phyloP scores from a whole-genome alignment of 2,888 invertebrate species.

The Asteroscopus sphinx region DNA sequence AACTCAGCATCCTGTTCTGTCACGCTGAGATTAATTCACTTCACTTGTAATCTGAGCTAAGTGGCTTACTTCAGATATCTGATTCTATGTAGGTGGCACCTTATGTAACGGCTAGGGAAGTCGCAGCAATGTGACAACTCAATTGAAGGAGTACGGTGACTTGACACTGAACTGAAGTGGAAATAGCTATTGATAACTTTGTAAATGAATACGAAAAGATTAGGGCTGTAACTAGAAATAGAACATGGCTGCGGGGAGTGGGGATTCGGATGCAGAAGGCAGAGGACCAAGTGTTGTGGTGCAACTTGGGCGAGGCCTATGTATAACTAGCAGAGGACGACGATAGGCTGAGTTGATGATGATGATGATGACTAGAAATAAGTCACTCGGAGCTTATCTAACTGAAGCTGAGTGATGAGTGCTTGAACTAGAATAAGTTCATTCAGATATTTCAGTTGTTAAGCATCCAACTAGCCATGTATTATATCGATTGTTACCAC shows the following conservation, averaged over 20 bases:
- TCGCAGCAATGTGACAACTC: conserved; percentile 39
- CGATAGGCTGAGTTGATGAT: too few species aligned
- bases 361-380: conserved; percentile 7
- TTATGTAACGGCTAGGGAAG: conserved; percentile 42
- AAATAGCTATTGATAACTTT: conserved; percentile 30
- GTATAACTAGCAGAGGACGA: too few species aligned
- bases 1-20: conserved; percentile 67
- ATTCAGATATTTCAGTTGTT: not conserved
- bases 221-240: conserved; percentile 7
- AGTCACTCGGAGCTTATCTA: conserved; percentile 35
- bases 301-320: too few species aligned
- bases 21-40: conserved; percentile 63
- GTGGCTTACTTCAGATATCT: conserved; percentile 63
- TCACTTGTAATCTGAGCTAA: conserved; percentile 55
- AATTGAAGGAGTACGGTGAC: conserved; percentile 34
- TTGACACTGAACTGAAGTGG: conserved; percentile 24
- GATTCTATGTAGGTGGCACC: conserved; percentile 67
- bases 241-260: too few species aligned
- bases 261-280: too few species aligned
- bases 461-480: not conserved
- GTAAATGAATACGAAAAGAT: conserved; percentile 37
- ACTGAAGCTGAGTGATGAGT: conserved; percentile 4
- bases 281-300: too few species aligned
- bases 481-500: not conserved
- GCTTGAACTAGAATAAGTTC: conserved; percentile 30